Conservation (phyloP, 2,113 vertebrate species). For the Odontesthes bonariensis region DNA sequence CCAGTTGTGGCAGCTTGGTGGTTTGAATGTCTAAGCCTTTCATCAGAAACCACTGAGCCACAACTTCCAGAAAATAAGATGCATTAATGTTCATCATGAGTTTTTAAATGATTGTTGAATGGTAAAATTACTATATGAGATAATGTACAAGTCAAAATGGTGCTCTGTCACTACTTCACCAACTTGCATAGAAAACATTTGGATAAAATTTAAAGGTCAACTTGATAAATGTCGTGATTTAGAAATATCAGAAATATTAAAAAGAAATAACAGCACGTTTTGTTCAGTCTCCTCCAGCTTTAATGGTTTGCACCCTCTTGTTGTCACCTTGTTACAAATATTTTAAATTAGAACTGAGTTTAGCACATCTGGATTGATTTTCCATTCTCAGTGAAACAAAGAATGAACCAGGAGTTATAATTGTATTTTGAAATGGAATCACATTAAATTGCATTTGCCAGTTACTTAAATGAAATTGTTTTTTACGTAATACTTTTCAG, state of each 20-base stretch:
- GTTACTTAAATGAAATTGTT: background rate
- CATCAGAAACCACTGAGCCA: background rate
- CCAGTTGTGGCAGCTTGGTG: background rate
- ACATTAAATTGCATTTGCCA: background rate
- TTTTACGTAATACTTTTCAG: background rate
- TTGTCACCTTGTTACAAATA: background rate
- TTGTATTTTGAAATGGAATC: background rate
- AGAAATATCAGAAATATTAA: no score
- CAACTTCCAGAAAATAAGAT: background rate
- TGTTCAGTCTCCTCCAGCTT: background rate
- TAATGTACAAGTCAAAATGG: background rate
- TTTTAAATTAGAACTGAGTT: background rate
- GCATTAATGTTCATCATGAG: constrained; percentile 21
- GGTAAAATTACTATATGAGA: background rate
- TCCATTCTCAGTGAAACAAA: background rate
- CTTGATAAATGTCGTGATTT: background rate
- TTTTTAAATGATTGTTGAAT: constrained; percentile 23
- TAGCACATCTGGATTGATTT: background rate
- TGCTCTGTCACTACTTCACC: background rate
- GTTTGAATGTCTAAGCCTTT: background rate
- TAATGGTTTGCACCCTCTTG: background rate
- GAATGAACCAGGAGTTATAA: background rate
- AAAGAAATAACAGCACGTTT: background rate
- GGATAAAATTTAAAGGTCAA: no score
- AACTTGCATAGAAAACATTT: no score